Percentiles rank a stretch among this genome's conserved stretches.
Evolutionary conservation across 1,140 invertebrate genomes (phyloP).

Genomic region (Papilio aristodemus): DNA sequence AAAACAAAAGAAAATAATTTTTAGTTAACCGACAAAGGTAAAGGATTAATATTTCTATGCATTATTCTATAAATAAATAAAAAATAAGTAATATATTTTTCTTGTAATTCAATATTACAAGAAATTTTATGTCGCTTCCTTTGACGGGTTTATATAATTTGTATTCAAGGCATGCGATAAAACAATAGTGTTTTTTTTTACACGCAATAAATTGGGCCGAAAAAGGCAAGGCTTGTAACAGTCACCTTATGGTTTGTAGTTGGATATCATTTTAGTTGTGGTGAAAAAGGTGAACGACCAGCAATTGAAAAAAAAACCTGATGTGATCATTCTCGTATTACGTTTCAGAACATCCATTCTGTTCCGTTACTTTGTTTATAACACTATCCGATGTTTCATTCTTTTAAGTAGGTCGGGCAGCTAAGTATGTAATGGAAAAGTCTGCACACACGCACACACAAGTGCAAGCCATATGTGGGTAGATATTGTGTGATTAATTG

Average conservation of each 20-base stretch:
- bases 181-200: slow-evolving; percentile 28
- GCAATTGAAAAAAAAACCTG: slow-evolving; percentile 28
- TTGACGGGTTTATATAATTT: slow-evolving; percentile 10
- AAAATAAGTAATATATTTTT: background rate
- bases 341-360: slow-evolving; percentile 10
- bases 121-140: background rate
- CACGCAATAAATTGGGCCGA: slow-evolving; percentile 23
- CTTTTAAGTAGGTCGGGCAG: slow-evolving; percentile 15
- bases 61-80: background rate
- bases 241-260: slow-evolving; percentile 21
- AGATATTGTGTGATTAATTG: too few relatives aligned
- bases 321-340: slow-evolving; percentile 20
- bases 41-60: background rate
- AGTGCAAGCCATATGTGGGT: background rate
- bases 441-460: background rate
- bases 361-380: slow-evolving; percentile 27
- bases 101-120: background rate
- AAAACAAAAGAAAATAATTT: background rate
- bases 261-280: slow-evolving; percentile 11
- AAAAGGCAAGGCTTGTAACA: slow-evolving; percentile 26
- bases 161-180: slow-evolving; percentile 20
- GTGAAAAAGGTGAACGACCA: slow-evolving; percentile 19
- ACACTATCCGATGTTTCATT: slow-evolving; percentile 17
- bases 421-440: background rate
- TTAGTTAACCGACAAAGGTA: slow-evolving; percentile 1